Conservation (phyloP, 1,140 invertebrate species). For the Eufriesea mexicana region DNA sequence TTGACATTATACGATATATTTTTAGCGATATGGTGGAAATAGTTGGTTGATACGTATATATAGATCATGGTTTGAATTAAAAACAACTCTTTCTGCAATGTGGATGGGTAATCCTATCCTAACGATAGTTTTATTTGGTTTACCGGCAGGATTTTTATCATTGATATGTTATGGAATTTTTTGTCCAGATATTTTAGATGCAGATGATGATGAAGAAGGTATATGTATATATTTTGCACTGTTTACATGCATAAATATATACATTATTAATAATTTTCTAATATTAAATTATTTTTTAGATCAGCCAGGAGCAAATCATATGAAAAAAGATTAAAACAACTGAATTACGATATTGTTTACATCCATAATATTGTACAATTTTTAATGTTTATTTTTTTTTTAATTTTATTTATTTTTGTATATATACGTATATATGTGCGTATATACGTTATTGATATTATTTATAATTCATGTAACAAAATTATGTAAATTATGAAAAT, state of each 20-base stretch:
- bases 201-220: slow-evolving; percentile 91
- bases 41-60: slow-evolving; percentile 87
- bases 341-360: slow-evolving; percentile 43
- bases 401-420: too few species aligned
- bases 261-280: slow-evolving; percentile 14
- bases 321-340: slow-evolving; percentile 77
- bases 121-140: slow-evolving; percentile 92
- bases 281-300: slow-evolving; percentile 66
- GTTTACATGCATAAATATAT: background rate
- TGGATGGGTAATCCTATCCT: slow-evolving; percentile 95
- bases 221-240: slow-evolving; percentile 35
- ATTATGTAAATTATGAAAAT: background rate
- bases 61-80: slow-evolving; percentile 90
- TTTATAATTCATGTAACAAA: background rate
- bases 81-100: slow-evolving; percentile 90
- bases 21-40: slow-evolving; percentile 91
- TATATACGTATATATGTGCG: too few species aligned
- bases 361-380: slow-evolving; percentile 30
- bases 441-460: background rate
- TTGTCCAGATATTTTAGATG: slow-evolving; percentile 96
- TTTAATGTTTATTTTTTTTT: background rate
- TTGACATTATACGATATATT: slow-evolving; percentile 52
- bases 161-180: slow-evolving; percentile 97
- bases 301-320: slow-evolving; percentile 70
- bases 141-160: slow-evolving; percentile 95